Conservation (phyloP, 2,797 vertebrate species). For the Manis javanica region DNA sequence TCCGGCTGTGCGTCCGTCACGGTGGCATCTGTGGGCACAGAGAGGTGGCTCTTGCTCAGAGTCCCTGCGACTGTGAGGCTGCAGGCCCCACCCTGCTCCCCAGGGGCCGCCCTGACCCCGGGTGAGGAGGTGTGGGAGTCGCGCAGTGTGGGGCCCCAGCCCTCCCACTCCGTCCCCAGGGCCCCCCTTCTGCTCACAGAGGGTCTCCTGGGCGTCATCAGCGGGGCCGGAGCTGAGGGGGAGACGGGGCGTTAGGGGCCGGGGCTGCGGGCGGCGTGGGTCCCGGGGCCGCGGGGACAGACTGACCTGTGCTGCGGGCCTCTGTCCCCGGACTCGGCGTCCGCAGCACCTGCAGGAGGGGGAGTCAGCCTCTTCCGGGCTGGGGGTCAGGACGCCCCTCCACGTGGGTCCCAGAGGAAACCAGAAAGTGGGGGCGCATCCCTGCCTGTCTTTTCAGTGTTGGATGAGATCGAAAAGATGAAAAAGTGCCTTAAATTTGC, state of each 20-base stretch:
- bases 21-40: not conserved
- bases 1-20: not conserved
- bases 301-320: not conserved
- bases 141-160: no score
- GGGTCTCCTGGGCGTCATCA: not conserved
- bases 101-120: no score
- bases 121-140: not conserved
- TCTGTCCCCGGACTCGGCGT: not conserved
- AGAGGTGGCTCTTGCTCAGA: rapidly evolving
- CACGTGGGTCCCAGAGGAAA: not conserved
- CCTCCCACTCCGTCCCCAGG: not conserved
- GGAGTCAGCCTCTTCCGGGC: not conserved
- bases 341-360: not conserved
- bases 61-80: not conserved
- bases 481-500: rapidly evolving
- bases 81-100: rapidly evolving
- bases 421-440: not conserved
- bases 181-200: not conserved
- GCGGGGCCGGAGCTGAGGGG: not conserved
- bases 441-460: not conserved
- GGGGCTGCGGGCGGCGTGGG: rapidly evolving
- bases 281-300: rapidly evolving
- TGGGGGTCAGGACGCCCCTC: not conserved
- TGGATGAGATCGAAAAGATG: not conserved
- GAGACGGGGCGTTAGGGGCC: not conserved